Conservation (phyloP, 1,140 invertebrate genomes). For the Hetaerina americana region DNA sequence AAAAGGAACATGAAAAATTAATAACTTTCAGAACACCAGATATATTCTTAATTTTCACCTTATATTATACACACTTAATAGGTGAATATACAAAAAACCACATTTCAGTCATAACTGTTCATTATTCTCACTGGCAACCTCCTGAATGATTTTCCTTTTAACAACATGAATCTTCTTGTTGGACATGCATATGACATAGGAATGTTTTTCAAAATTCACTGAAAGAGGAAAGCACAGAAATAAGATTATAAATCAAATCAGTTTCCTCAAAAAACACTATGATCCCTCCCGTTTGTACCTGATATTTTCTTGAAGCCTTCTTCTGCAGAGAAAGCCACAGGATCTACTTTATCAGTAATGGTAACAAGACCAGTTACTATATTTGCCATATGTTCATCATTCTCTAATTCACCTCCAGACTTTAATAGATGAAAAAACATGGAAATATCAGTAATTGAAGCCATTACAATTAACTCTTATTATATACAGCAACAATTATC, state of each 20-base stretch:
- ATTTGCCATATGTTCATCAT: slow-evolving; percentile 65
- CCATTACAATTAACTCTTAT: no score
- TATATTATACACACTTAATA: no score
- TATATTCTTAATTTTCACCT: no score
- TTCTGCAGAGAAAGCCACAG: slow-evolving; percentile 43
- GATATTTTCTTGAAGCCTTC: slow-evolving; percentile 65
- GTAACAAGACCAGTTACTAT: slow-evolving; percentile 49
- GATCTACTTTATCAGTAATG: slow-evolving; percentile 42
- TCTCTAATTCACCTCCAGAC: slow-evolving; percentile 76
- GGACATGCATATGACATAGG: slow-evolving; percentile 72
- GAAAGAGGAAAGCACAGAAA: slow-evolving; percentile 21
- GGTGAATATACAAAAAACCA: no score
- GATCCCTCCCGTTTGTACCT: slow-evolving; percentile 24
- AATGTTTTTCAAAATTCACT: slow-evolving; percentile 66
- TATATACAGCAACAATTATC: no score
- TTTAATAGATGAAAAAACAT: slow-evolving; percentile 26
- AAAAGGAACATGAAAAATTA: no score
- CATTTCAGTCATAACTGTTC: background rate
- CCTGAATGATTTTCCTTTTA: slow-evolving; percentile 32
- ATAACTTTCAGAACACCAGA: no score
- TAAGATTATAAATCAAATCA: background rate
- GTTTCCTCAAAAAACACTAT: background rate
- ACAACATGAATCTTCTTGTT: slow-evolving; percentile 72
- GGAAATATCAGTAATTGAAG: background rate
- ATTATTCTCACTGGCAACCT: background rate